Percentiles rank a stretch among this genome's conserved stretches.
Evolutionary conservation across 2,797 vertebrate genomes (phyloP).

Genomic region (Amniataba percoides): DNA sequence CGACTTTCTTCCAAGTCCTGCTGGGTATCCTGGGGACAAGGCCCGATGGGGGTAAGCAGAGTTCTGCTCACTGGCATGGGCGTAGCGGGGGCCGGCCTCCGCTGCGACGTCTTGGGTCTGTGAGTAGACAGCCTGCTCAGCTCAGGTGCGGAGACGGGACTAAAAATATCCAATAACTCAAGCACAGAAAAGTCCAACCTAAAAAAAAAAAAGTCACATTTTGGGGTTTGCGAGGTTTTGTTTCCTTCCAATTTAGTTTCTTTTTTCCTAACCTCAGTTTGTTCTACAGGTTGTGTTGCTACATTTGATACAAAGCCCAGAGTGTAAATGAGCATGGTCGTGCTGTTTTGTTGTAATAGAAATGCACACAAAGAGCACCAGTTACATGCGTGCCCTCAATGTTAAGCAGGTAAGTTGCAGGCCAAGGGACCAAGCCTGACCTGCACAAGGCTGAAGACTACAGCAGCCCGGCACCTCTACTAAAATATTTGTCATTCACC

Average conservation of each 20-base stretch:
- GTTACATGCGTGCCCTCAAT: conserved; percentile 27
- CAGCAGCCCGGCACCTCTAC: conserved; percentile 1
- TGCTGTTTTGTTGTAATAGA: conserved; percentile 15
- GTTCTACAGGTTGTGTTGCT: conserved; percentile 33
- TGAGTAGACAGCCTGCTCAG: conserved; percentile 47
- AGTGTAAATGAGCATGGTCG: conserved; percentile 40
- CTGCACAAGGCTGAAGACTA: conserved; percentile 26
- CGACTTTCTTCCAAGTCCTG: conserved; percentile 92
- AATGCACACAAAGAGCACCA: conserved; percentile 31
- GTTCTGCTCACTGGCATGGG: conserved; percentile 28
- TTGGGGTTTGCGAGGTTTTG: not conserved
- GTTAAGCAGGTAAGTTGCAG: conserved; percentile 25
- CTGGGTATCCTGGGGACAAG: conserved; percentile 54
- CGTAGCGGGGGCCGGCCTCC: conserved; percentile 27
- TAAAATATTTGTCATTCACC: conserved; percentile 54
- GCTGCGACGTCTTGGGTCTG: conserved; percentile 35
- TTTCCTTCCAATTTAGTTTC: conserved; percentile 7
- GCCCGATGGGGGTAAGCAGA: conserved; percentile 52
- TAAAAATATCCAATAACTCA: conserved; percentile 90
- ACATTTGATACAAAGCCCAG: conserved; percentile 39
- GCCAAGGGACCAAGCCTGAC: conserved; percentile 9
- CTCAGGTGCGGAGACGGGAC: conserved; percentile 76
- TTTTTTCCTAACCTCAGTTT: conserved; percentile 8
- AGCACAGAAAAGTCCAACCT: conserved; percentile 89
- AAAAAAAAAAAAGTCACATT: conserved; percentile 39